Evolutionary conservation across 2,888 invertebrate species (phyloP), one percentile per base, ranked within the genome.

Genomic region (Molorchus minor): DNA sequence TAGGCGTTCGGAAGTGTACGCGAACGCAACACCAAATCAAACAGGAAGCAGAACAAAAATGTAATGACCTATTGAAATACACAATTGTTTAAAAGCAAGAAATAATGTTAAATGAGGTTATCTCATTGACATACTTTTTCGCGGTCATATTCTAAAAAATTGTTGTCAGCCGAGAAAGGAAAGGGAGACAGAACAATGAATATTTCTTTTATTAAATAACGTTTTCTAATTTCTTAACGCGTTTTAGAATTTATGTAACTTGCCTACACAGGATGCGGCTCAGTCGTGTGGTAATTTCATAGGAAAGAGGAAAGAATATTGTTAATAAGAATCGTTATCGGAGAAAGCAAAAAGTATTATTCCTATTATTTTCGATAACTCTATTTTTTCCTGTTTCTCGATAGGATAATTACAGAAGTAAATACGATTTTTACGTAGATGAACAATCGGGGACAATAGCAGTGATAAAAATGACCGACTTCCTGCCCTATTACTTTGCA

Each of bases 41-140:
- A 63, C 63, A 60, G 63, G 63, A 63, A 63, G 60, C 60, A 52
- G 57, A 58, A 57, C 56, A 44, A 64, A 64, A 64, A 47, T 64
- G 58, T 61, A 58, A 61, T 51, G 64, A 58, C 58, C 61, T 54
- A 62, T 62, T 60, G 64, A 65, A 64, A 58, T 43, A 47, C 49
- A 58, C 65, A 70, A 69, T 69, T 67, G 69, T 68, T 66, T 62
- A 63, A 61, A 67, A 58, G 64, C 61, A 70, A 68, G 69, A 71
- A 68, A 66, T 65, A 63, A 61, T 58, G 44, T 64, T 62, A 61
- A 75, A 72, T 75, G 74, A 73, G 74, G 75, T 70, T 75, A 72
- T 74, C 72, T 75, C 74, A 74, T 75, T 75, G 75, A 75, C 75
- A 75, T 62, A 75, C 74, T 74, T 75, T 75, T 75, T 74, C 71